phyloP scores from a whole-genome alignment of 2,797 vertebrate genomes.

The Chiloscyllium punctatum region DNA sequence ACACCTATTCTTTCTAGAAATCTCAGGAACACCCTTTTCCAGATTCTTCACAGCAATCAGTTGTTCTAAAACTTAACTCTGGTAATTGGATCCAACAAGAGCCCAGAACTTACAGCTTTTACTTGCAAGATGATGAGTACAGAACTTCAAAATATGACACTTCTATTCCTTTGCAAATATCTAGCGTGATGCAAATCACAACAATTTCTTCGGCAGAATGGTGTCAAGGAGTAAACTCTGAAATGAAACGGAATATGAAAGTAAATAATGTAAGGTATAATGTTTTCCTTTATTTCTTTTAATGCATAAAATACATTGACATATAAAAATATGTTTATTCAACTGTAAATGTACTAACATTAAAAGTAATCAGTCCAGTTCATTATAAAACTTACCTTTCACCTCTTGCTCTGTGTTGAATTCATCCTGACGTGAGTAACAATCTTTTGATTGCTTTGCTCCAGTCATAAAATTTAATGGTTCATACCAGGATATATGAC shows the following conservation, averaged over 20 bases:
- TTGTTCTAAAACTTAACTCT: neutral
- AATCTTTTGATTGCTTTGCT: neutral
- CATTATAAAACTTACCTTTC: neutral
- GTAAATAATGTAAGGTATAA: constrained; percentile 10
- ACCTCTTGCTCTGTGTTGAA: neutral
- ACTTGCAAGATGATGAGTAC: neutral
- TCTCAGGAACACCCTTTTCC: neutral
- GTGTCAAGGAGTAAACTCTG: neutral
- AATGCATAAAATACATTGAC: neutral
- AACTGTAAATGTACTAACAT: neutral
- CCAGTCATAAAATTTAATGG: neutral
- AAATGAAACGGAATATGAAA: constrained; percentile 1
- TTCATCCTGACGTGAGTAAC: neutral
- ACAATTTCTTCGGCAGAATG: neutral
- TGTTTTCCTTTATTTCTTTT: constrained; percentile 13
- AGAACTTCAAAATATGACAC: neutral
- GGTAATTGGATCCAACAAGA: neutral
- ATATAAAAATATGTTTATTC: no score
- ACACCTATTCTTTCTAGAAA: neutral
- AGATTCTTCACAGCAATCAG: neutral
- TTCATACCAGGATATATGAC: neutral
- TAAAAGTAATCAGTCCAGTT: neutral
- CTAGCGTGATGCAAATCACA: neutral
- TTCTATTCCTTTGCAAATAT: neutral
- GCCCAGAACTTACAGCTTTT: neutral